Base-by-base conservation (phyloP, 2,888 invertebrate species). In the Cacoxenus indagator region DNA sequence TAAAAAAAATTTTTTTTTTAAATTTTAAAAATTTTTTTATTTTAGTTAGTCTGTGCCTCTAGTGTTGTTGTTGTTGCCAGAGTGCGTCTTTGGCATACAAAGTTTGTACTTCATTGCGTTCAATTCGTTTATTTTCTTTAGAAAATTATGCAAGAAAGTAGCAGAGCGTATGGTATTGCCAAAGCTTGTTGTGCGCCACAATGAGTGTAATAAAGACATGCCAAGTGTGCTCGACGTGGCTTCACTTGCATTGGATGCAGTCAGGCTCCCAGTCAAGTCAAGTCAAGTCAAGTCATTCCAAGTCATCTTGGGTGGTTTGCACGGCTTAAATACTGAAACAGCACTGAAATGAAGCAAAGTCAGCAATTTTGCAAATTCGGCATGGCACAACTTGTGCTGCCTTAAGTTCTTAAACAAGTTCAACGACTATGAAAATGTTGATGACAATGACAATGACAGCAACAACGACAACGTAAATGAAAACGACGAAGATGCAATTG, bases 301-400 rank as follows among this genome's bases (percentile, higher is more conserved):
- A 4, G 37, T 37, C 14, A 14, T 11, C 9, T 37, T 37, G 37
- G 37, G 8, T 8, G 37, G 37, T 14, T 37, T 8, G 37, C 37
- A 11, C 27, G 48, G 48, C 62, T 62, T 62, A 45, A 54, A 14
- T 54, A 24, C 24, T 54, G 54, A 48, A 27, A 17, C 1, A 43
- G 59, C 17, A 64, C 24, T 51, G 29, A 31, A 54, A 43, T 45
- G 31, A 74, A 72, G 78, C 77, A 77, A 73, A 71, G 78, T 76
- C 78, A 76, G 78, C 76, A 76, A 71, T 80, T 79, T 78, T 78
- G 73, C 69, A 76, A n/a, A 69, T 71, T 73, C 65, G 79, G 61
- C 65, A 68, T 59, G 74, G 72, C 72, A 73, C 72, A 79, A 79
- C 78, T 79, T 81, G 81, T 77, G 31, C 59, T 59, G 29, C 37